These are phyloP conservation scores for Deilephila elpenor DNA, from an alignment of 2,888 invertebrate species.

Conservation along the genomic window DNA sequence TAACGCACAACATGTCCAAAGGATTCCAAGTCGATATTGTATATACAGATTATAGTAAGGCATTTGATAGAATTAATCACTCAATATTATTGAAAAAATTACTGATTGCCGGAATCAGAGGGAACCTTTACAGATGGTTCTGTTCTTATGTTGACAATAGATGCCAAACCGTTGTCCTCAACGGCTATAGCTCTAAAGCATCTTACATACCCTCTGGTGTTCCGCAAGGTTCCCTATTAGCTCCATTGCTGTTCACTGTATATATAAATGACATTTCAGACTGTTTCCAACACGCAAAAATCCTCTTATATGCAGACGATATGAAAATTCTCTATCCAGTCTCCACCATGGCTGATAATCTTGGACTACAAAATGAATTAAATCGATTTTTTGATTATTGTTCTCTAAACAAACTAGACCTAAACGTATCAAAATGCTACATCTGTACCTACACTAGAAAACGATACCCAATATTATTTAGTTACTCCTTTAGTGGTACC, in stretches of 20 bases:
- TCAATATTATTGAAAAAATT: conserved; percentile 23
- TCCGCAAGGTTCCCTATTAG: background rate
- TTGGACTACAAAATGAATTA: background rate
- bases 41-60: conserved; percentile 31
- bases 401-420: conserved; percentile 23
- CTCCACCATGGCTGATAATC: background rate
- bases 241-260: background rate
- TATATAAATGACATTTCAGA: conserved; percentile 23
- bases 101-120: conserved; percentile 21
- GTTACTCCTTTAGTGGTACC: background rate
- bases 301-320: conserved; percentile 29
- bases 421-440: conserved; percentile 22
- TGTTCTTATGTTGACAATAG: conserved; percentile 32
- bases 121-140: conserved; percentile 30
- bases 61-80: conserved; percentile 33
- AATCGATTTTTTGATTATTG: conserved; percentile 28
- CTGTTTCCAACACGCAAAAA: conserved; percentile 26
- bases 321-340: conserved; percentile 23
- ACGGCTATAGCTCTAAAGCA: background rate
- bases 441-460: background rate
- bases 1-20: conserved; percentile 27
- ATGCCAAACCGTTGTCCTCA: conserved; percentile 31
- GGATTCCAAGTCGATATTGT: conserved; percentile 29
- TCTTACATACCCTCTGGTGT: conserved; percentile 6
- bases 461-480: background rate